phyloP scores from a whole-genome alignment of 2,888 invertebrate genomes.

The Stictocephala bisonia region DNA sequence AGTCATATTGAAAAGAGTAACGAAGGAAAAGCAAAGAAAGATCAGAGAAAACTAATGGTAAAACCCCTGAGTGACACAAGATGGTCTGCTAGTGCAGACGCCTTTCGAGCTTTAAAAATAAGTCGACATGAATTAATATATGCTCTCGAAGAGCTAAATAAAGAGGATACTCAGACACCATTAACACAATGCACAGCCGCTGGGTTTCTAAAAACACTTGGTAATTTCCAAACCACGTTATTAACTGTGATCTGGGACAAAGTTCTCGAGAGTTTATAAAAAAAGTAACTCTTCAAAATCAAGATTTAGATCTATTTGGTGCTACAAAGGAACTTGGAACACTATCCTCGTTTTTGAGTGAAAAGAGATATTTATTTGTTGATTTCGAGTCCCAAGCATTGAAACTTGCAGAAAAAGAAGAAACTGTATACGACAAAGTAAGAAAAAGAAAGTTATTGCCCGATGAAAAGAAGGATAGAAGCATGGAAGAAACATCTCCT shows the following conservation, averaged over 20 bases:
- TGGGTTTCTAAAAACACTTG: too few relatives aligned
- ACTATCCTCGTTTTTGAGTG: conserved; percentile 6
- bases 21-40: neutral
- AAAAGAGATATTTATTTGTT: neutral
- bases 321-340: too few relatives aligned
- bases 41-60: neutral
- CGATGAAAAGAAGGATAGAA: neutral
- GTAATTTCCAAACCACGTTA: too few relatives aligned
- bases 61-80: neutral
- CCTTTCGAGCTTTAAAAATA: neutral
- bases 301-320: neutral
- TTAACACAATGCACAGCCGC: too few relatives aligned
- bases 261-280: neutral
- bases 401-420: too few relatives aligned
- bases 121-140: conserved; percentile 1
- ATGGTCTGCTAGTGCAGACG: too few relatives aligned
- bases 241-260: neutral
- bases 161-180: conserved; percentile 4
- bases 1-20: neutral
- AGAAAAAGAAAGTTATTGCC: neutral
- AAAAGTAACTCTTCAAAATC: neutral
- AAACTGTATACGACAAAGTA: neutral
- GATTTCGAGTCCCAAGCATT: neutral
- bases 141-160: too few relatives aligned
- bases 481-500: neutral